These are phyloP conservation scores for Harmothoe impar DNA, from an alignment of 2,888 invertebrate genomes.

Conservation along the genomic window DNA sequence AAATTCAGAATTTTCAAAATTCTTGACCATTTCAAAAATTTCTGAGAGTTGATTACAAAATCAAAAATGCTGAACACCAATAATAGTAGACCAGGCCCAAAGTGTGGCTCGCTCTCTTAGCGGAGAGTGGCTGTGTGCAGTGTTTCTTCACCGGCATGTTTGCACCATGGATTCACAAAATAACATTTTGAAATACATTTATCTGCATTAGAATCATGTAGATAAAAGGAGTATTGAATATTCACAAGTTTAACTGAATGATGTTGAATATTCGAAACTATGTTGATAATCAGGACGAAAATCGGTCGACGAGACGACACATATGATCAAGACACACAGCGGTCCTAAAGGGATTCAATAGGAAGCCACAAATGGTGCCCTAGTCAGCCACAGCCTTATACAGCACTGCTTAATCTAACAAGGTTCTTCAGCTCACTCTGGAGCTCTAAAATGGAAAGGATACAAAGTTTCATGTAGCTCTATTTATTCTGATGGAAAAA, in stretches of 20 bases:
- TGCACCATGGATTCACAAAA: slow-evolving; percentile 48
- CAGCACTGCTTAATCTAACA: background rate
- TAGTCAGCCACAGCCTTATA: background rate
- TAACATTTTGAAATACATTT: slow-evolving; percentile 43
- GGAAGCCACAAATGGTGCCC: background rate
- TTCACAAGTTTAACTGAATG: slow-evolving; percentile 50
- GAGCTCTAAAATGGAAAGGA: background rate
- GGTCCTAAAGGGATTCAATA: background rate
- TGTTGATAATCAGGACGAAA: background rate
- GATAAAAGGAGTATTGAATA: slow-evolving; percentile 52
- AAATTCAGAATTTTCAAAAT: no score
- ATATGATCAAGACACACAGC: background rate
- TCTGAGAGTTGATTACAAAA: background rate
- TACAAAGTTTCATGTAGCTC: no score
- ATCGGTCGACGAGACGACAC: background rate
- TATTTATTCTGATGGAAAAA: no score
- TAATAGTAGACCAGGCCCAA: background rate
- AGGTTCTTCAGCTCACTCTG: background rate
- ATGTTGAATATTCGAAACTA: slow-evolving; percentile 27
- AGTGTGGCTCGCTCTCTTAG: background rate
- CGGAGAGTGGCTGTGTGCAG: background rate
- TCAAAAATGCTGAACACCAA: background rate
- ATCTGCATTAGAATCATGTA: slow-evolving; percentile 53
- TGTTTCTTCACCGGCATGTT: slow-evolving; percentile 33
- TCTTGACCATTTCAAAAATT: no score